These are phyloP conservation scores for Pseudomyrmex pallidus DNA, from an alignment of 1,140 invertebrate genomes.

Conservation along the genomic window DNA sequence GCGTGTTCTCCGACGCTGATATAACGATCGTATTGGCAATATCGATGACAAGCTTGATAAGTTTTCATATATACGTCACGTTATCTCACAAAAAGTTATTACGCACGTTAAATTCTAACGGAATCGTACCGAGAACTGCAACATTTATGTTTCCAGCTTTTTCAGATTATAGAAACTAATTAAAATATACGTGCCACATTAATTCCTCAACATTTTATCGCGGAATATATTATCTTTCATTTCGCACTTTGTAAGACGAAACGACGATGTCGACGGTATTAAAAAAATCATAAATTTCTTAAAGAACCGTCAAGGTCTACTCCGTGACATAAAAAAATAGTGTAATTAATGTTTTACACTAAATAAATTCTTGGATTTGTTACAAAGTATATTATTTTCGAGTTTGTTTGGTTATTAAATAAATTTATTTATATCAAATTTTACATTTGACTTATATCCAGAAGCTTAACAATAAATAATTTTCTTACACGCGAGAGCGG, in stretches of 20 bases:
- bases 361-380: no score
- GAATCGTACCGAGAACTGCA: not conserved
- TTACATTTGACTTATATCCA: not conserved
- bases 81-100: constrained; percentile 22
- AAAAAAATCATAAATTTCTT: no score
- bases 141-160: not conserved
- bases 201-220: not conserved
- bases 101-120: constrained; percentile 35
- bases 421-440: not conserved
- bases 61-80: constrained; percentile 5
- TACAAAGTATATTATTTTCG: no score
- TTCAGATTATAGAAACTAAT: not conserved
- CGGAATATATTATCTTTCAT: no score
- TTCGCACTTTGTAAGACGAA: no score
- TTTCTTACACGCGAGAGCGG: not conserved
- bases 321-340: no score
- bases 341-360: no score
- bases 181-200: not conserved
- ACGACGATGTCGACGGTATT: no score
- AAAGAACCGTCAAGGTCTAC: no score
- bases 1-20: constrained; percentile 37
- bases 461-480: not conserved
- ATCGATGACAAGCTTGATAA: constrained; percentile 52
- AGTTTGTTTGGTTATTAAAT: no score
- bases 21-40: constrained; percentile 20